Evolutionary conservation across 2,113 vertebrate species (phyloP), one percentile per base, ranked within the genome.

Genomic region (Pterocles burchelli): DNA sequence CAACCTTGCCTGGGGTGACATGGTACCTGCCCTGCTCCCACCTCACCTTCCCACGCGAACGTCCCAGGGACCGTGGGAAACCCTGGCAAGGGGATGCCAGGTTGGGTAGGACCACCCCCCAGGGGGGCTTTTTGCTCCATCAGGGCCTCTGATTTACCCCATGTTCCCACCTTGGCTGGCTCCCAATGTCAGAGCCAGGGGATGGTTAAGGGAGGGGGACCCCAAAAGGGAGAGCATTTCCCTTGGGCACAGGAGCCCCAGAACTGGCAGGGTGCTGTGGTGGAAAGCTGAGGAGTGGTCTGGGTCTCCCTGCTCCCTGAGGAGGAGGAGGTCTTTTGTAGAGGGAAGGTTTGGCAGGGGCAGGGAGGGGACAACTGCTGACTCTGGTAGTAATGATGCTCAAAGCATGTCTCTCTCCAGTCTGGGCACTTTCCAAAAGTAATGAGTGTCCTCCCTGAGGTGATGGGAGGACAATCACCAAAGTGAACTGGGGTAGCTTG

Each of bases 201-300:
- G 7, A 22, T 26, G 2, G 29, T 24, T 65, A 28, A 18, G 5
- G 17, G 11, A 49, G 5, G 10, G 8, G 5, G 2, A 52, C 6
- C 5, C 33, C 49, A 38, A 55, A 86, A 59, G 3, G 21, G 4
- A 65, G 7, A 55, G 3, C 3, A n/a, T 43, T 80, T 68, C 29
- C 59, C 15, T 38, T 14, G 5, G 9, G n/a, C 29, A 13, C 2
- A 2, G 66, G 16, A 86, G 41, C 5, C 34, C 7, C 0, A 0
- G 20, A 6, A 25, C 4, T 10, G 20, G 2, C 52, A 67, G 14
- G 14, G 16, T 54, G 34, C 33, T 59, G 22, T n/a, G 20, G 7
- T 20, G 71, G 31, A 25, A 55, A 13, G 28, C 26, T 46, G 16
- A 8, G 19, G 21, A 2, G 20, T 55, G 33, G 10, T 33, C 33